Evolutionary conservation across 1,140 invertebrate species (phyloP).

Genomic region (Lineus longissimus): DNA sequence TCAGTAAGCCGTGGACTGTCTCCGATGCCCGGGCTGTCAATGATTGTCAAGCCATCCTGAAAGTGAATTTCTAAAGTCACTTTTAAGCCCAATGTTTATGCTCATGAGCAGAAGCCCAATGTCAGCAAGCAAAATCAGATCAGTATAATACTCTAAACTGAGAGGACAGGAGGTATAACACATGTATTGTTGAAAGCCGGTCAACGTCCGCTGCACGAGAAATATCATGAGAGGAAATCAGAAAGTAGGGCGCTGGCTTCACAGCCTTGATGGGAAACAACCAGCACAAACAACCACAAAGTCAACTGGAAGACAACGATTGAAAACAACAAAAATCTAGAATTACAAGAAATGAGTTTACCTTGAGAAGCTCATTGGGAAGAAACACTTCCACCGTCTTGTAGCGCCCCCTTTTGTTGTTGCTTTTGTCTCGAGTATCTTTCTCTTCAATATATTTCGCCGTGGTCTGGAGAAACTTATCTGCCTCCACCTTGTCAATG

Average conservation of each 20-base stretch:
- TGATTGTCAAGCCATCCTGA: conserved; percentile 35
- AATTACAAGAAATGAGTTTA: not conserved
- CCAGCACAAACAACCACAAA: too few relatives aligned
- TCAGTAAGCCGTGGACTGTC: conserved; percentile 25
- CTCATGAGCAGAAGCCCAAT: not conserved
- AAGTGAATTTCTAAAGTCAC: conserved; percentile 1
- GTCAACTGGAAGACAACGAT: not conserved
- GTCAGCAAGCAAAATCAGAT: not conserved
- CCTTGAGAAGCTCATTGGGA: conserved; percentile 4
- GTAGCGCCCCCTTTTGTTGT: not conserved
- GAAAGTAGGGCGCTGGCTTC: too few relatives aligned
- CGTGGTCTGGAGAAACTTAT: too few relatives aligned
- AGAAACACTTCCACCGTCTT: conserved; percentile 3
- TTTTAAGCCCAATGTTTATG: not conserved
- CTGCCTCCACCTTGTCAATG: too few relatives aligned
- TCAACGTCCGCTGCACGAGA: too few relatives aligned
- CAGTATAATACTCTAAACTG: too few relatives aligned
- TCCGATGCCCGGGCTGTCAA: conserved; percentile 41
- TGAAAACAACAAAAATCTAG: not conserved
- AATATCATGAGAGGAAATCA: too few relatives aligned
- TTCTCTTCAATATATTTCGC: conserved; percentile 1
- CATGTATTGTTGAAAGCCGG: too few relatives aligned
- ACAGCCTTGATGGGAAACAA: too few relatives aligned
- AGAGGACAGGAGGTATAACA: not conserved
- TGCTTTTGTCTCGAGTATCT: not conserved